Conservation (phyloP, 2,888 invertebrate genomes). For the Philhelius pedissequus region DNA sequence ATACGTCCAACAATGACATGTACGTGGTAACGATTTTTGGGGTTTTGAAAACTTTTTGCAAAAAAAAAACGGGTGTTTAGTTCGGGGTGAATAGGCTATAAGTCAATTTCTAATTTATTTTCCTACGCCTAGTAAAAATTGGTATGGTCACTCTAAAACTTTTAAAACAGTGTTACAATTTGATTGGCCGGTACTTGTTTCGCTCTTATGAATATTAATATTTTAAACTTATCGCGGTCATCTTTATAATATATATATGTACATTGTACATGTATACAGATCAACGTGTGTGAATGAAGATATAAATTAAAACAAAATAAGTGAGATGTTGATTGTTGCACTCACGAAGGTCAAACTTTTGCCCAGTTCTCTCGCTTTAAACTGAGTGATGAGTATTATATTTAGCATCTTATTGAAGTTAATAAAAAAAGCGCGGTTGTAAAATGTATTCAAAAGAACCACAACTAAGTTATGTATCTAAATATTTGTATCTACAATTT, state of each 20-base stretch:
- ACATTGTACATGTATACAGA: neutral
- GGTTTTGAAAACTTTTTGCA: too few species aligned
- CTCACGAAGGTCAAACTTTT: neutral
- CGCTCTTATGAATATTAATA: neutral
- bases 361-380: neutral
- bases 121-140: too few species aligned
- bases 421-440: neutral
- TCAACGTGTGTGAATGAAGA: too few species aligned
- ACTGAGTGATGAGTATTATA: neutral
- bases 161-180: neutral
- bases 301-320: neutral
- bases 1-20: too few species aligned
- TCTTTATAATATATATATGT: neutral
- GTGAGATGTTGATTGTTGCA: neutral
- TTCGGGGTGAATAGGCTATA: too few species aligned
- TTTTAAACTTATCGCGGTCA: slow-evolving; percentile 5
- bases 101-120: too few species aligned
- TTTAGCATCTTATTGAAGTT: neutral
- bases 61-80: too few species aligned
- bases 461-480: too few species aligned
- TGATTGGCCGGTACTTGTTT: neutral
- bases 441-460: neutral
- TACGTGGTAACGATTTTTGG: too few species aligned
- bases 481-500: neutral
- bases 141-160: neutral